Evolutionary conservation across 2,888 invertebrate species (phyloP).

Genomic region (Iphiclides podalirius): DNA sequence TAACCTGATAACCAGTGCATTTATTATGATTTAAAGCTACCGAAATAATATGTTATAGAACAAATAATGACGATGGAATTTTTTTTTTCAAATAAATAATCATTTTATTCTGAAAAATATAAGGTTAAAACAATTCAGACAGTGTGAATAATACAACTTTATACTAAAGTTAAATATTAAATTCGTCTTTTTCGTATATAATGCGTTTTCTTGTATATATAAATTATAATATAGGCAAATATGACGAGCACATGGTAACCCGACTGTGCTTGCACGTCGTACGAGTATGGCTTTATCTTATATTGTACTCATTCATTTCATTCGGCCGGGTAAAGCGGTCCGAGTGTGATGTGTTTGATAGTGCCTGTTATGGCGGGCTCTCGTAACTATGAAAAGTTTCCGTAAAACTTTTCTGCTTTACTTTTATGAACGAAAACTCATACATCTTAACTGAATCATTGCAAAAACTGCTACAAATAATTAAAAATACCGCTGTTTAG

Average conservation of each 20-base stretch:
- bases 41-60: no score
- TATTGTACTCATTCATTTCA: constrained; percentile 43
- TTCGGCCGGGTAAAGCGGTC: constrained; percentile 57
- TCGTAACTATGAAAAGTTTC: constrained; percentile 67
- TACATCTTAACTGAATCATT: constrained; percentile 33
- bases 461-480: constrained; percentile 39
- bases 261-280: constrained; percentile 12
- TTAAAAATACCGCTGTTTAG: constrained; percentile 44
- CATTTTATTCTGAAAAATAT: no score
- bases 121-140: no score
- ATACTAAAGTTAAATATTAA: no score
- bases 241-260: constrained; percentile 15
- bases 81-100: no score
- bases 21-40: no score
- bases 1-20: no score
- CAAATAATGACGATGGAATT: no score
- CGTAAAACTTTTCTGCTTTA: constrained; percentile 58
- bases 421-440: constrained; percentile 46
- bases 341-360: constrained; percentile 31
- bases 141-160: no score
- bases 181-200: no score
- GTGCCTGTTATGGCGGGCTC: constrained; percentile 61
- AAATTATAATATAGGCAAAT: no score
- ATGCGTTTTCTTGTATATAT: no score
- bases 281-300: constrained; percentile 24